These are phyloP conservation scores for Idris sp. DNA, from an alignment of 1,140 invertebrate genomes.

Conservation along the genomic window DNA sequence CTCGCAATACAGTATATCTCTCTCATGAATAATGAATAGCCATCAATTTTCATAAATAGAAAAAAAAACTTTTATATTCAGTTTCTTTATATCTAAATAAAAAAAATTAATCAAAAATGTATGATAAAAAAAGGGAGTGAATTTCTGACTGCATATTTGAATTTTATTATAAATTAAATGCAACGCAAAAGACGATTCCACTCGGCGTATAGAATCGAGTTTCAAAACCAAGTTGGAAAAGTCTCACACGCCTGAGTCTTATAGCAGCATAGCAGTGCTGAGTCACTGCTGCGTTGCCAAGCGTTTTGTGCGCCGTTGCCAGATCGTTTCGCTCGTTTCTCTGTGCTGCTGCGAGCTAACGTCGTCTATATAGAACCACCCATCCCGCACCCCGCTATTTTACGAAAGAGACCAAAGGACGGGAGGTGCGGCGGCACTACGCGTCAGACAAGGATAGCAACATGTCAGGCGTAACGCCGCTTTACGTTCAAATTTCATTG, in stretches of 20 bases:
- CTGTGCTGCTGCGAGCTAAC: constrained; percentile 37
- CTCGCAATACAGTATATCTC: no score
- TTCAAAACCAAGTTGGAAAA: constrained; percentile 71
- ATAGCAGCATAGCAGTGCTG: constrained; percentile 63
- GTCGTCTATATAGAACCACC: constrained; percentile 23
- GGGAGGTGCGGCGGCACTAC: background rate
- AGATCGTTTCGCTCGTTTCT: constrained; percentile 52
- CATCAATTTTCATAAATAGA: no score
- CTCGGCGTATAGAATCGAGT: constrained; percentile 67
- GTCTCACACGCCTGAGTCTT: constrained; percentile 48
- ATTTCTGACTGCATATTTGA: no score
- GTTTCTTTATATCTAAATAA: no score
- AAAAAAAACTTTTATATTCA: no score
- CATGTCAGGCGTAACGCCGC: constrained; percentile 50
- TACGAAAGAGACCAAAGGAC: constrained; percentile 29
- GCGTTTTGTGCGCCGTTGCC: constrained; percentile 1
- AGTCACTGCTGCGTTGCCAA: constrained; percentile 73
- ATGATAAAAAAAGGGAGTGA: no score
- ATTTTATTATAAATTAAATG: constrained; percentile 8
- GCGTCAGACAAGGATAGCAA: constrained; percentile 8
- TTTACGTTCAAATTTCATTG: constrained; percentile 74
- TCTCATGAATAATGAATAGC: no score
- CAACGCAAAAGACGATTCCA: constrained; percentile 16
- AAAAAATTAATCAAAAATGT: no score
- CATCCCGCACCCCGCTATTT: constrained; percentile 20